Evolutionary conservation across 1,140 invertebrate genomes (phyloP).

Genomic region (Apis florea): DNA sequence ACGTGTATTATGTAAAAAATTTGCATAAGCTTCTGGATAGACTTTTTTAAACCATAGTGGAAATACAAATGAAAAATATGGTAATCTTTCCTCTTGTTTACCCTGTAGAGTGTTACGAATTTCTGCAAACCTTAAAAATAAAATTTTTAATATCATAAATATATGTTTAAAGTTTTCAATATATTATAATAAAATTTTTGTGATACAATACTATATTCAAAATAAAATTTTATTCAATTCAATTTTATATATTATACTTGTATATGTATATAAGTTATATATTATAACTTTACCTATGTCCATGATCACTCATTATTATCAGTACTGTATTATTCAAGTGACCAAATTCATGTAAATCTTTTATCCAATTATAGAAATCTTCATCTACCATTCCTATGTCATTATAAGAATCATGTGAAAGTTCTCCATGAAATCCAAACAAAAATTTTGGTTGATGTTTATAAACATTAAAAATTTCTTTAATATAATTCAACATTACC

Average conservation of each 20-base stretch:
- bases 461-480: conserved; percentile 83
- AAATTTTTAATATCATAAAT: background rate
- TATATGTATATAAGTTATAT: too few species aligned
- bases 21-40: conserved; percentile 83
- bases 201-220: too few species aligned
- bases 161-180: too few species aligned
- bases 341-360: conserved; percentile 82
- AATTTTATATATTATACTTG: background rate
- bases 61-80: conserved; percentile 90
- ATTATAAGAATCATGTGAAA: conserved; percentile 94
- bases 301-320: conserved; percentile 94
- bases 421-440: conserved; percentile 93
- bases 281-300: too few species aligned
- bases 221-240: background rate
- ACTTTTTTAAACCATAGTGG: conserved; percentile 85
- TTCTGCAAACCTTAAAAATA: conserved; percentile 85
- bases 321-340: conserved; percentile 89
- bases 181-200: too few species aligned
- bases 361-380: conserved; percentile 85
- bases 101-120: conserved; percentile 93
- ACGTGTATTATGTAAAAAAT: conserved; percentile 85
- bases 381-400: conserved; percentile 88
- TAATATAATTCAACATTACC: conserved; percentile 85
- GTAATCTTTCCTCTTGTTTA: conserved; percentile 93
- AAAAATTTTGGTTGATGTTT: conserved; percentile 87